Conservation (phyloP, 35 echinoderm and acorn worm species). For the Hemicentrotus pulcherrimus region DNA sequence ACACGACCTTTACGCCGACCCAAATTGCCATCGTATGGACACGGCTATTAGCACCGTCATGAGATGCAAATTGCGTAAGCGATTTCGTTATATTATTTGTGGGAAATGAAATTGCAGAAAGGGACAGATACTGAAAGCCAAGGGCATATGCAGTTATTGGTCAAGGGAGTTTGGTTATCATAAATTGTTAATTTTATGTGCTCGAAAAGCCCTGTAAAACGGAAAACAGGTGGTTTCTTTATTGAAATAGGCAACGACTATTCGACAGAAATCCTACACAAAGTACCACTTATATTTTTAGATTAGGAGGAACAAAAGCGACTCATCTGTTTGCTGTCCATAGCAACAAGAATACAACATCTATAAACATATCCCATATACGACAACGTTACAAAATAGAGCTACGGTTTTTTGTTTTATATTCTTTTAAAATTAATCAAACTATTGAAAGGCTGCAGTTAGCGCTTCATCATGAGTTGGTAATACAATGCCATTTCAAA, state of each 20-base stretch:
- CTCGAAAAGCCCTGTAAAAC: not conserved
- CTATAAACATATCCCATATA: not conserved
- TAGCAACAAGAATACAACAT: not conserved
- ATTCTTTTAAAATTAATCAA: not conserved
- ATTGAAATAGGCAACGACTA: not conserved
- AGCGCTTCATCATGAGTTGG: not conserved
- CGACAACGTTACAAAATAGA: too few species aligned
- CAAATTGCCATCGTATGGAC: too few species aligned
- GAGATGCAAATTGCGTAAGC: too few species aligned
- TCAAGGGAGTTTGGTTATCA: not conserved
- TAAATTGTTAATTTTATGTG: not conserved
- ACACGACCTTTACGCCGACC: too few species aligned
- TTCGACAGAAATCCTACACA: not conserved
- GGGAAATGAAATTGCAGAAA: too few species aligned
- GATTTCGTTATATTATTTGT: too few species aligned
- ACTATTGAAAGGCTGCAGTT: not conserved
- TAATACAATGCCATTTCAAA: not conserved
- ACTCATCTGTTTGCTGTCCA: not conserved
- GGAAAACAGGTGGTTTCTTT: constrained; percentile 11
- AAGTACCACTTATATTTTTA: not conserved
- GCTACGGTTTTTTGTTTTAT: too few species aligned
- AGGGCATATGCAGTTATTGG: not conserved
- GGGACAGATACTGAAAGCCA: too few species aligned
- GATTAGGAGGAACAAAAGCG: not conserved
- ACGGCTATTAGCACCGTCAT: too few species aligned